Base-by-base conservation (phyloP, 1,140 invertebrate genomes). In the Solen grandis region DNA sequence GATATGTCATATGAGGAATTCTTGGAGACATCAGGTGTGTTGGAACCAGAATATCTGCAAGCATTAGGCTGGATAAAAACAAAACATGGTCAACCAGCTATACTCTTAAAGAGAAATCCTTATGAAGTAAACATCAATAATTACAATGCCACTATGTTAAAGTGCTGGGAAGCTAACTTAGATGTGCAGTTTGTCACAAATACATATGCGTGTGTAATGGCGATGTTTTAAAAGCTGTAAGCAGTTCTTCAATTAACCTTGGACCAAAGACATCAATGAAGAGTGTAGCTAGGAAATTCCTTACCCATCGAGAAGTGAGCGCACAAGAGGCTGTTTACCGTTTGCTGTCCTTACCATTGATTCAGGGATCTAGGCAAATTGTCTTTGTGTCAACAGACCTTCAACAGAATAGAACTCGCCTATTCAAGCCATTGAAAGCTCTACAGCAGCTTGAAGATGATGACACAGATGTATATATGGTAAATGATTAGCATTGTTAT, bases 241-340 rank as follows among this genome's bases (percentile, higher is more conserved):
- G 60, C n/a, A 13, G 5, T 59, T 35, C 16, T 57, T 54, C 22
- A 19, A 36, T 59, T 38, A 10, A 57, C 46, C 46, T 59, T n/a
- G 46, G 35, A 19, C 33, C 69, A 38, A 76, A 59, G 36, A 16
- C 66, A 19, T 14, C 4, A 29, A 62, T 83, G 25, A 41, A 63
- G 25, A 46, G 50, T 54, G 63, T 83, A n/a, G 80, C 75, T 2
- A 77, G 69, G 33, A 76, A 68, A 31, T 76, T 81, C 65, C 33
- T 81, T 4, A 81, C 75, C 62, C 55, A 60, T 16, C 14, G 79
- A 41, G 65, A 77, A 65, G 27, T 85, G 14, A 83, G 76, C 72
- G 84, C 84, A 36, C 84, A 85, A 77, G 84, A 85, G 41, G 84
- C 84, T 22, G 72, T 60, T 5, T 83, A 85, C 41, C 50, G 84